Conservation (phyloP, 2,113 vertebrate species). For the Ranitomeya imitator region DNA sequence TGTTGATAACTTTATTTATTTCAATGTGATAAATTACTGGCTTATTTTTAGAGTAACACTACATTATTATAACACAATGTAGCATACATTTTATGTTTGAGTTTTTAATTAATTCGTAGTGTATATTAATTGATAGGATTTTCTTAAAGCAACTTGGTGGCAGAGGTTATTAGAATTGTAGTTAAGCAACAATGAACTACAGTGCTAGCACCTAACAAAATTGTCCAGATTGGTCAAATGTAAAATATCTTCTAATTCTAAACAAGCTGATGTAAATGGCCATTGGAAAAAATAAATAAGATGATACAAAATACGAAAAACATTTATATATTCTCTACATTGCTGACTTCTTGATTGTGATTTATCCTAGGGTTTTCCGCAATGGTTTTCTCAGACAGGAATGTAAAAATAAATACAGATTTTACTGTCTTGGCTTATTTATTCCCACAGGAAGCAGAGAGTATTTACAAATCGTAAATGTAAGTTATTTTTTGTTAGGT, state of each 20-base stretch:
- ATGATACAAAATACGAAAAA: not conserved
- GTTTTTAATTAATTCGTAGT: no score
- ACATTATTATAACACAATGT: no score
- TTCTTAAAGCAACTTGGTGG: not conserved
- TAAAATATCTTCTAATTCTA: not conserved
- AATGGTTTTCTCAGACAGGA: slow-evolving; percentile 9
- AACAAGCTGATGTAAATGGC: not conserved
- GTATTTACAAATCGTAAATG: slow-evolving; percentile 29
- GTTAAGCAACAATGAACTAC: not conserved
- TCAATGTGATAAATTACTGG: no score
- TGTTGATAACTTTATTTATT: no score
- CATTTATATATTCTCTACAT: not conserved
- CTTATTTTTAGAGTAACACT: no score
- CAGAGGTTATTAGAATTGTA: not conserved
- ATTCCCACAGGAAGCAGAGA: slow-evolving; percentile 29
- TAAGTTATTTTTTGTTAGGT: slow-evolving; percentile 25
- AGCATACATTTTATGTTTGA: no score
- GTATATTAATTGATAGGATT: no score
- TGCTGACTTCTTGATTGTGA: not conserved
- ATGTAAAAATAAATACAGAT: slow-evolving; percentile 34
- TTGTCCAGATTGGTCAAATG: not conserved
- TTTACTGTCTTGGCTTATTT: slow-evolving; percentile 25
- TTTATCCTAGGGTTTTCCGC: not conserved
- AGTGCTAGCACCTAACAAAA: not conserved
- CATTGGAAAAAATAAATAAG: not conserved